Evolutionary conservation across 2,797 vertebrate genomes (phyloP).

Genomic region (Schizothorax lantsangensis): DNA sequence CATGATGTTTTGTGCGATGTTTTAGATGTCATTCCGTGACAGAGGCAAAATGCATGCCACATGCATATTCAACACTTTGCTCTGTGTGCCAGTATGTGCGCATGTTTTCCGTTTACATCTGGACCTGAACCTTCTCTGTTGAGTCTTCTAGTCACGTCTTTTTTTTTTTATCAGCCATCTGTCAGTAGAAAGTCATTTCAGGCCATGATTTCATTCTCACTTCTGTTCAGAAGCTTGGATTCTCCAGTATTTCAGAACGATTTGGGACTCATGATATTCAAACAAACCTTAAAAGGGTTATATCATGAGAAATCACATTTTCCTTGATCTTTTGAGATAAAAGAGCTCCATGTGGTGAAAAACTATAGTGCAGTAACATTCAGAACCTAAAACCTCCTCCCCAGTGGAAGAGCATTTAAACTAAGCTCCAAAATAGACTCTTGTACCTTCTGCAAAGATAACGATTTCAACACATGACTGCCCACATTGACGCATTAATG

Average conservation of each 20-base stretch:
- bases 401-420: neutral
- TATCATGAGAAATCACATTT: neutral
- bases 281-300: slow-evolving; percentile 21
- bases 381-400: neutral
- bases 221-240: slow-evolving; percentile 29
- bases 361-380: neutral
- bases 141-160: slow-evolving; percentile 60
- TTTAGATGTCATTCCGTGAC: slow-evolving; percentile 38
- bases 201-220: slow-evolving; percentile 33
- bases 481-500: neutral
- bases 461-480: neutral
- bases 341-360: neutral
- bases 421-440: neutral
- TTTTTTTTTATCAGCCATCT: slow-evolving; percentile 69
- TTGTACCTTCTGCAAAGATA: slow-evolving; percentile 11
- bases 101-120: slow-evolving; percentile 55
- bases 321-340: slow-evolving; percentile 26
- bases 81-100: slow-evolving; percentile 8
- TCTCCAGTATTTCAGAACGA: neutral
- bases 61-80: slow-evolving; percentile 50
- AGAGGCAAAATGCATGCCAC: slow-evolving; percentile 48
- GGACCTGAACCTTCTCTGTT: slow-evolving; percentile 47
- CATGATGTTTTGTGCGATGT: neutral
- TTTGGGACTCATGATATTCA: slow-evolving; percentile 12
- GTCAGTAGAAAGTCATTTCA: slow-evolving; percentile 52